Base-by-base conservation (phyloP, 2,888 invertebrate species). In the Ganaspis brasiliensis region DNA sequence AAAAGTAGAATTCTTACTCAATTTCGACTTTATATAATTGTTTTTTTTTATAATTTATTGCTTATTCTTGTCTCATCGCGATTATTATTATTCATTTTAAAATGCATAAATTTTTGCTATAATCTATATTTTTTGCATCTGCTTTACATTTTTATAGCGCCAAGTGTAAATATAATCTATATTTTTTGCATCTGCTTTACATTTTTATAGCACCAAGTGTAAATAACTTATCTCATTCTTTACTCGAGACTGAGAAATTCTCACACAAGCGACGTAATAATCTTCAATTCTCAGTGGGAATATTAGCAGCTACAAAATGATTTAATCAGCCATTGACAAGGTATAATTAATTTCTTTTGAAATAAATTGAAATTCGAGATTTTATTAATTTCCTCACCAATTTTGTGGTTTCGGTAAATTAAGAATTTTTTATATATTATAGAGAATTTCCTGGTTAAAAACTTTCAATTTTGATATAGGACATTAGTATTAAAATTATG, bases 271-370 rank as follows among this genome's bases (percentile, higher is more conserved):
- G 14, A 24, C 45, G 67, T 67, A 67, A 67, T 19, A 52, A 52
- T 67, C 67, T 67, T 67, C 40, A 9, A 14, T n/a, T 67, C n/a
- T 8, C 45, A 40, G 45, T 45, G n/a, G 24, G 40, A 67, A 67
- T 67, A 45, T 26, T 67, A 67, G 67, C 45, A 45, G n/a, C 24
- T 21, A 16, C 24, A 67, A 45, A 45, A 67, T 67, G 45, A 40
- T 67, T 67, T 24, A 45, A 67, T 40, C 40, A 40, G 1, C n/a
- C 45, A 67, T 24, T 40, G 67, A 45, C 67, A 45, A 45, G n/a
- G 21, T 67, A 45, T 45, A 67, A 67, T 67, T 67, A 67, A 67
- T 67, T 45, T n/a, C 67, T 67, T 45, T 1, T 14, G 12, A 45
- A n/a, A 45, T 21, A 45, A 63, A 63, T 63, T 63, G n/a, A 67